These are phyloP conservation scores for Nephila pilipes DNA, from an alignment of 1,140 invertebrate genomes.

Conservation along the genomic window DNA sequence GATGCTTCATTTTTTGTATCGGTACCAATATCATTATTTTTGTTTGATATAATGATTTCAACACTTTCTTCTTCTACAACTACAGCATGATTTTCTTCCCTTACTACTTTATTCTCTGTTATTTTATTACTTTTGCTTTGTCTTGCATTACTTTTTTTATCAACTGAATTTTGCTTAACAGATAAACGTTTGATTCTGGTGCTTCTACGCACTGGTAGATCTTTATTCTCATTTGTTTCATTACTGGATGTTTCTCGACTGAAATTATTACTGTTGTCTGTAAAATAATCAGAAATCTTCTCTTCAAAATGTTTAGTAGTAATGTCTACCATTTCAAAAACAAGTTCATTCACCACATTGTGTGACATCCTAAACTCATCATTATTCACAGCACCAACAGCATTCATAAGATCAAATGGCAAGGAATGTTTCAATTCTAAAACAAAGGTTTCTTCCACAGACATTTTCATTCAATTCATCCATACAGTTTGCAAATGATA, in stretches of 20 bases:
- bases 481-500: background rate
- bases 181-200: background rate
- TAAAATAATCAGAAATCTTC: too few relatives aligned
- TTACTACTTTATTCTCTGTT: background rate
- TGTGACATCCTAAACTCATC: background rate
- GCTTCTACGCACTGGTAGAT: slow-evolving; percentile 48
- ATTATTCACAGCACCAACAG: background rate
- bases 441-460: background rate
- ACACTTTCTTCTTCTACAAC: background rate
- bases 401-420: background rate
- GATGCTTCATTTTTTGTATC: slow-evolving; percentile 16
- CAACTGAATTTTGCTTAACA: slow-evolving; percentile 51
- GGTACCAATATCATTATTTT: background rate
- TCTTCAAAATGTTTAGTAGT: slow-evolving; percentile 20
- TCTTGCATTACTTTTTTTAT: background rate
- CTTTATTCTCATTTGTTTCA: slow-evolving; percentile 34
- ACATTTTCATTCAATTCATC: background rate
- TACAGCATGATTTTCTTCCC: background rate
- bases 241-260: background rate
- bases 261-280: background rate
- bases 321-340: slow-evolving; percentile 55
- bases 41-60: background rate
- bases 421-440: background rate
- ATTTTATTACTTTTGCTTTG: slow-evolving; percentile 20
- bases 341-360: background rate